phyloP scores from a whole-genome alignment of 1,140 invertebrate genomes.

The Eriosoma lanigerum region DNA sequence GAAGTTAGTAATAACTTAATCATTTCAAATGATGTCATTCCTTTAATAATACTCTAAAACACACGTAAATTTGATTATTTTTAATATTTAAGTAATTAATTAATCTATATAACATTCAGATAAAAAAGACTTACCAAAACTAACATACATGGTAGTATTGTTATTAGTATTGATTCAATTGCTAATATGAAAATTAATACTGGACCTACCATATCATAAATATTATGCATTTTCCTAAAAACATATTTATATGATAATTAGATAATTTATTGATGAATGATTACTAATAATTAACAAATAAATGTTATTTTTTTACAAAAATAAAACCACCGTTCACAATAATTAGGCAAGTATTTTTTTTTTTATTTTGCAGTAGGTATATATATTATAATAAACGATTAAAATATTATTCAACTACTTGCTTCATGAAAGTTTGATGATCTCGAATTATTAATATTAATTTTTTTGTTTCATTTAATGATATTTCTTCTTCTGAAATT shows the following conservation, averaged over 20 bases:
- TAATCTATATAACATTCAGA: too few relatives aligned
- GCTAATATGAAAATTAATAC: not conserved
- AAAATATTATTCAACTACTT: too few relatives aligned
- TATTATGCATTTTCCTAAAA: not conserved
- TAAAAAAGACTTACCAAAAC: not conserved
- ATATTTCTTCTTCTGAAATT: not conserved
- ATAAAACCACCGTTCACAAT: too few relatives aligned
- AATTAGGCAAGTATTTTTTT: too few relatives aligned
- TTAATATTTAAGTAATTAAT: not conserved
- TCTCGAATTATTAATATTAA: slow-evolving; percentile 1
- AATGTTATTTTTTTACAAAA: too few relatives aligned
- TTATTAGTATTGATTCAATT: not conserved
- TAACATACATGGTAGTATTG: not conserved
- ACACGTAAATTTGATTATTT: too few relatives aligned
- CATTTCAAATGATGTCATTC: not conserved
- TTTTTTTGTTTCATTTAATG: not conserved
- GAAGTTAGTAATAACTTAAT: not conserved
- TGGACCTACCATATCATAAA: not conserved
- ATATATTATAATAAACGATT: too few relatives aligned
- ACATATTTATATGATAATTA: too few relatives aligned
- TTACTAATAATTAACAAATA: too few relatives aligned
- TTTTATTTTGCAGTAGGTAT: too few relatives aligned
- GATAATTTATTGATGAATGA: too few relatives aligned
- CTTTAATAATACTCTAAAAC: not conserved
- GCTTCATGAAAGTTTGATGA: not conserved